Conservation (phyloP, 1,140 invertebrate genomes). For the Cylas formicarius region DNA sequence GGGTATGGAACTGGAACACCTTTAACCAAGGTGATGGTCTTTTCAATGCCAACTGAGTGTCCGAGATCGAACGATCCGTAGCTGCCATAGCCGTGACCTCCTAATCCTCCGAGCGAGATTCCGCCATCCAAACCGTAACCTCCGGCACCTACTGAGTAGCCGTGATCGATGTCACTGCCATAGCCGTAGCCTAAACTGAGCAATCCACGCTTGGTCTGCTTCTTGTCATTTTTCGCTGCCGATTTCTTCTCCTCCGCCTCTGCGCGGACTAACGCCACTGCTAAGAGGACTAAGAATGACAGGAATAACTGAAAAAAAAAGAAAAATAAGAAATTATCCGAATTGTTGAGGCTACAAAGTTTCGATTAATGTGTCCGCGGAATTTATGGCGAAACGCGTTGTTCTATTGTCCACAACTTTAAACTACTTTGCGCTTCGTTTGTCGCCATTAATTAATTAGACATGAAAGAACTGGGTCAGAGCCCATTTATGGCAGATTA, state of each 20-base stretch:
- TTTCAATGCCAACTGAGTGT: slow-evolving; percentile 40
- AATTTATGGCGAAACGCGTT: too few species aligned
- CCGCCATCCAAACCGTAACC: slow-evolving; percentile 39
- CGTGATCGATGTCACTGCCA: slow-evolving; percentile 53
- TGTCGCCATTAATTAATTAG: too few species aligned
- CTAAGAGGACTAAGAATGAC: slow-evolving; percentile 64
- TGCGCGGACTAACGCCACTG: slow-evolving; percentile 53
- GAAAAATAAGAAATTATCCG: too few species aligned
- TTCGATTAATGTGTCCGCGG: too few species aligned
- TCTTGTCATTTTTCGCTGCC: slow-evolving; percentile 52
- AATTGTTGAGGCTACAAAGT: too few species aligned
- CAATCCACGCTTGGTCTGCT: slow-evolving; percentile 60
- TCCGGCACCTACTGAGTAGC: slow-evolving; percentile 45
- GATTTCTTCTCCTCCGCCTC: slow-evolving; percentile 54
- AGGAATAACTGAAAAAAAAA: slow-evolving; percentile 55
- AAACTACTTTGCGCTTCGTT: too few species aligned
- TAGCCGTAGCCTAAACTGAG: slow-evolving; percentile 51
- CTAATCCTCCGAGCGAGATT: slow-evolving; percentile 17
- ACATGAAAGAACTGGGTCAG: too few species aligned
- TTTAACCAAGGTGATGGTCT: slow-evolving; percentile 45
- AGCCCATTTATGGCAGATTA: too few species aligned
- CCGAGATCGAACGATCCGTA: slow-evolving; percentile 19
- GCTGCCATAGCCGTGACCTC: slow-evolving; percentile 16
- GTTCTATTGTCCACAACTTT: too few species aligned
- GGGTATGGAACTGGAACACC: slow-evolving; percentile 44